phyloP scores from a whole-genome alignment of 2,113 vertebrate species.

The Gnathonemus echidnorhynchus region DNA sequence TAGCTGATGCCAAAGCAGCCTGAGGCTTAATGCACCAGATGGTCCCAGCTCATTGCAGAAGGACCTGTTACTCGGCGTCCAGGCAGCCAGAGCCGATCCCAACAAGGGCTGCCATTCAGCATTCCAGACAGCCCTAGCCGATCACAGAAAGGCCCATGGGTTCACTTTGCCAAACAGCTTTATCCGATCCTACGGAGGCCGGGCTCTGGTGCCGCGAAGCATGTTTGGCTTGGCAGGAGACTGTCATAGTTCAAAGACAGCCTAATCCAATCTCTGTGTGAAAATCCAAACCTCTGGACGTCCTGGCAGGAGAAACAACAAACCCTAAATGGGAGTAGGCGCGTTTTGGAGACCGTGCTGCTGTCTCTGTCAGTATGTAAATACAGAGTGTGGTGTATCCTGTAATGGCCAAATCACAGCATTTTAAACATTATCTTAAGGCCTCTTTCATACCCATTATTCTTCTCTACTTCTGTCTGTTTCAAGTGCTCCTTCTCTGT shows the following conservation, averaged over 20 bases:
- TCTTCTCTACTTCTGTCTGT: background rate
- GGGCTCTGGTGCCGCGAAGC: background rate
- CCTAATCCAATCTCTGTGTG: constrained; percentile 61
- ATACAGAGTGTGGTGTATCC: background rate
- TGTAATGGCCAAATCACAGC: background rate
- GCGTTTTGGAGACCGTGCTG: constrained; percentile 7
- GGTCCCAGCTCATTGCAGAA: background rate
- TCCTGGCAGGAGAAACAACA: constrained; percentile 42
- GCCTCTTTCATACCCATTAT: background rate
- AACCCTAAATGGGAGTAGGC: constrained; percentile 21
- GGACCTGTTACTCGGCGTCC: background rate
- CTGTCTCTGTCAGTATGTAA: background rate
- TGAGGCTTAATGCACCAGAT: background rate
- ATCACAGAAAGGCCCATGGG: background rate
- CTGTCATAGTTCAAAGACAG: constrained; percentile 40
- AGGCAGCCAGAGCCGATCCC: background rate
- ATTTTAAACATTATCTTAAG: background rate
- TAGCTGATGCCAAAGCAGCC: background rate
- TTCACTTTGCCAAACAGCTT: background rate
- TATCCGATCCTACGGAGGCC: background rate
- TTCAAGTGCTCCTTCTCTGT: background rate
- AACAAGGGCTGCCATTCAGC: background rate
- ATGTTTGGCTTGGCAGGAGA: constrained; percentile 41
- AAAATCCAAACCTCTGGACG: constrained; percentile 52
- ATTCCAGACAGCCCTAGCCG: background rate